A percentile compares a stretch with the other conserved stretches of the same genome.
Conservation (phyloP, 2,797 vertebrate genomes). For the Ispidina picta region DNA sequence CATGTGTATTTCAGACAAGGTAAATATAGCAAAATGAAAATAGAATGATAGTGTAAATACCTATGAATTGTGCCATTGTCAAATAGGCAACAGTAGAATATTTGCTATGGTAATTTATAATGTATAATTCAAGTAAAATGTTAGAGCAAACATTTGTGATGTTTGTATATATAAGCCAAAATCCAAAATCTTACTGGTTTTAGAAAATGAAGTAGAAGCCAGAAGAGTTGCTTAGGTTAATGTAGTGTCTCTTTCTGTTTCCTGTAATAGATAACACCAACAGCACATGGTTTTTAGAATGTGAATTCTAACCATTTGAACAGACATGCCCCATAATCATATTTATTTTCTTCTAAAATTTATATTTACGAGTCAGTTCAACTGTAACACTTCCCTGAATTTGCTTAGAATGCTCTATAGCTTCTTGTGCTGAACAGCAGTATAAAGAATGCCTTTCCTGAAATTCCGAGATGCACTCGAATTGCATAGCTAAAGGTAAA, state of each 20-base stretch:
- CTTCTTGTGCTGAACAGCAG: background rate
- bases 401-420: background rate
- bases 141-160: conserved; percentile 35
- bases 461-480: conserved; percentile 9
- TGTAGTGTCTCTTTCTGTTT: background rate
- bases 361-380: background rate
- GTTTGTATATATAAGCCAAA: conserved; percentile 36
- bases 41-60: conserved; percentile 46
- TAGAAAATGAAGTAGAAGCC: background rate
- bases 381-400: background rate
- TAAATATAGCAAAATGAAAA: conserved; percentile 12
- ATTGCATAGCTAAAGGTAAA: conserved; percentile 35
- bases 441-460: background rate
- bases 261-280: background rate
- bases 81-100: conserved; percentile 40
- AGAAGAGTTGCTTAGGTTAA: conserved; percentile 23
- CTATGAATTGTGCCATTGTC: conserved; percentile 43
- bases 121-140: conserved; percentile 49
- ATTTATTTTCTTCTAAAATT: background rate
- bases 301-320: background rate
- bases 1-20: conserved; percentile 20
- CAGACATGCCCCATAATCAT: background rate
- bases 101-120: conserved; percentile 48
- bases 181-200: conserved; percentile 18
- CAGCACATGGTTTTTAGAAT: background rate